phyloP scores from a whole-genome alignment of 2,113 vertebrate genomes.

The Gadus chalcogrammus region DNA sequence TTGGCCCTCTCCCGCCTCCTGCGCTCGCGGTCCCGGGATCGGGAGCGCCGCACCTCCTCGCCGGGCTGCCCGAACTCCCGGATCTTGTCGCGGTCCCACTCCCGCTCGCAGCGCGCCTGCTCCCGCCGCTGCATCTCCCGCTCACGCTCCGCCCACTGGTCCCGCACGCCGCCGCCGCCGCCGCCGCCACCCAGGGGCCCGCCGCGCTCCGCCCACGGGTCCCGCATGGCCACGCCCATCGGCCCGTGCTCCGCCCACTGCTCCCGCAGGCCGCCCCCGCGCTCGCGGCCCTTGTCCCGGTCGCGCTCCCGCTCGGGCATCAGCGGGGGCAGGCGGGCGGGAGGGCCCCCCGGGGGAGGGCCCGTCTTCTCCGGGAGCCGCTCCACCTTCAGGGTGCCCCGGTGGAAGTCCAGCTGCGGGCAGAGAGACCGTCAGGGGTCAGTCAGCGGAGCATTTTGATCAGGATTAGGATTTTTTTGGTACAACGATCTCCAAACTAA shows the following conservation, averaged over 20 bases:
- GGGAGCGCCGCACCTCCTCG: conserved; percentile 68
- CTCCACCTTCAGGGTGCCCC: conserved; percentile 76
- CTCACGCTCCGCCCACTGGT: conserved; percentile 88
- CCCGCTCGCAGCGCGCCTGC: conserved; percentile 81
- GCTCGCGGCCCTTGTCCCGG: conserved; percentile 38
- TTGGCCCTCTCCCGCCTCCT: conserved; percentile 82
- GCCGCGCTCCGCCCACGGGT: no score
- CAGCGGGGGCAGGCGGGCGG: conserved; percentile 62
- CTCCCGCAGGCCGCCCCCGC: conserved; percentile 67
- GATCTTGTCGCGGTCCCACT: conserved; percentile 92
- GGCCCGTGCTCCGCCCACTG: conserved; percentile 86
- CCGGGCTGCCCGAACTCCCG: conserved; percentile 72
- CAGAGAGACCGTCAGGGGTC: not conserved
- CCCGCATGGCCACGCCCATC: conserved; percentile 47
- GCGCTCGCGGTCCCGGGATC: conserved; percentile 79
- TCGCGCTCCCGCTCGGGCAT: conserved; percentile 66
- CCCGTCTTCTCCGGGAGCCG: conserved; percentile 39
- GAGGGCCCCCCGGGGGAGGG: conserved; percentile 44
- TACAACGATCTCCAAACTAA: no score
- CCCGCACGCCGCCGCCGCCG: conserved; percentile 70
- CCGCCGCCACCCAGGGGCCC: no score
- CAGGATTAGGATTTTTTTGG: no score
- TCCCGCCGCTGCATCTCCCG: conserved; percentile 88
- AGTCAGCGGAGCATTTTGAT: no score
- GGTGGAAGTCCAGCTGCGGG: conserved; percentile 83